Percentiles rank a stretch among this genome's conserved stretches.
These are phyloP conservation scores for Rhinoptilus africanus DNA, from an alignment of 2,113 vertebrate genomes.

Conservation along the genomic window DNA sequence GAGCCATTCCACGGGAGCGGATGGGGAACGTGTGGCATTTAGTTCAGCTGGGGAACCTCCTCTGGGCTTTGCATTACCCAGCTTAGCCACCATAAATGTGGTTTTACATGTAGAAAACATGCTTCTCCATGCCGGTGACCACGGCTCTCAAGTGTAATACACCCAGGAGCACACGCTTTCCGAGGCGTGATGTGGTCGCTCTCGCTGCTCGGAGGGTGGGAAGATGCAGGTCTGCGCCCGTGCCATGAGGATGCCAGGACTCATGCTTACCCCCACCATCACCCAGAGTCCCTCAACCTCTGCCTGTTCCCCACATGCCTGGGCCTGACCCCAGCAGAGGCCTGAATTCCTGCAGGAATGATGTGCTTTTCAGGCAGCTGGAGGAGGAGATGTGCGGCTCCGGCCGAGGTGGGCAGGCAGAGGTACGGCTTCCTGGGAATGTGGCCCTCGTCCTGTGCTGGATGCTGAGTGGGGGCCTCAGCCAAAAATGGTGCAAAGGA, in stretches of 20 bases:
- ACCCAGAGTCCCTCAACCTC: neutral
- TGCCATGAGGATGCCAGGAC: neutral
- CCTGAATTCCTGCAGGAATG: accelerated
- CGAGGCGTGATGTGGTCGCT: accelerated
- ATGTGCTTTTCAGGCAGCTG: neutral
- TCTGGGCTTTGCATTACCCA: neutral
- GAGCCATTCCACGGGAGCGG: neutral
- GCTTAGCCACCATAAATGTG: neutral
- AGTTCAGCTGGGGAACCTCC: neutral
- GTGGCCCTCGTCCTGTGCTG: accelerated
- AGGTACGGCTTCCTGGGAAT: no score
- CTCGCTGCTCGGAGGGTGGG: neutral
- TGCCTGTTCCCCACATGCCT: neutral
- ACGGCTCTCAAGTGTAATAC: neutral
- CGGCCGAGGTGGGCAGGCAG: accelerated
- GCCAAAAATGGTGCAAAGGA: neutral
- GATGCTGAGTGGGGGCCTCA: neutral
- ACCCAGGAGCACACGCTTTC: accelerated
- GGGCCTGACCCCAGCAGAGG: neutral
- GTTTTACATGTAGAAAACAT: neutral
- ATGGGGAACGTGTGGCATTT: accelerated
- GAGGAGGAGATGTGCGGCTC: neutral
- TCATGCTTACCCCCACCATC: accelerated
- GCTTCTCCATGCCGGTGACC: accelerated
- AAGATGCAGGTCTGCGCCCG: accelerated